Conservation (phyloP, 2,113 vertebrate species). For the Vulpes ferrilata region DNA sequence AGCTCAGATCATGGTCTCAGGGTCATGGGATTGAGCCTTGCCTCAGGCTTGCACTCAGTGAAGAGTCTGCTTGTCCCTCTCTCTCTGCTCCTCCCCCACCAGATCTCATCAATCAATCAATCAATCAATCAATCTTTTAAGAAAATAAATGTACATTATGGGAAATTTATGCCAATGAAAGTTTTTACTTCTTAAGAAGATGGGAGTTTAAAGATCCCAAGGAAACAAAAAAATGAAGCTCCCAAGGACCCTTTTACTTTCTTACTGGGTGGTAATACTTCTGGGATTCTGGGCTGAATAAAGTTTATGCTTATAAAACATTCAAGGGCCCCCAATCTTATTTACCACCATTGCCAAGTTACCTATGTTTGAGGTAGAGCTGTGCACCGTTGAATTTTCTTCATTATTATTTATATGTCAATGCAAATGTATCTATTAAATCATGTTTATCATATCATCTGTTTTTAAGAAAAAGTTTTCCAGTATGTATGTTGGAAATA, state of each 20-base stretch:
- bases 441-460: neutral
- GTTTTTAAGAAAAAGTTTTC: constrained; percentile 4
- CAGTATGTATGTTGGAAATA: neutral
- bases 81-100: neutral
- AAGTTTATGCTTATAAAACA: neutral
- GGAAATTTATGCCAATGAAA: neutral
- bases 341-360: neutral
- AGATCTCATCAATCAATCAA: too few species aligned
- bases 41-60: neutral
- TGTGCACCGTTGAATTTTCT: neutral
- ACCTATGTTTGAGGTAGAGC: neutral
- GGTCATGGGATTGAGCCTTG: neutral
- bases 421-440: neutral
- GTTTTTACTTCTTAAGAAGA: neutral
- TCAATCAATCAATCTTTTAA: neutral
- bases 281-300: neutral
- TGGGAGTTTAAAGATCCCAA: neutral
- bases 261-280: neutral
- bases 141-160: neutral
- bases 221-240: neutral
- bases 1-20: neutral
- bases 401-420: constrained; percentile 11
- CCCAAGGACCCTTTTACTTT: neutral
- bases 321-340: neutral
- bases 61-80: neutral